These are phyloP conservation scores for Protaetia brevitarsis DNA, from an alignment of 1,140 invertebrate species.

Conservation along the genomic window DNA sequence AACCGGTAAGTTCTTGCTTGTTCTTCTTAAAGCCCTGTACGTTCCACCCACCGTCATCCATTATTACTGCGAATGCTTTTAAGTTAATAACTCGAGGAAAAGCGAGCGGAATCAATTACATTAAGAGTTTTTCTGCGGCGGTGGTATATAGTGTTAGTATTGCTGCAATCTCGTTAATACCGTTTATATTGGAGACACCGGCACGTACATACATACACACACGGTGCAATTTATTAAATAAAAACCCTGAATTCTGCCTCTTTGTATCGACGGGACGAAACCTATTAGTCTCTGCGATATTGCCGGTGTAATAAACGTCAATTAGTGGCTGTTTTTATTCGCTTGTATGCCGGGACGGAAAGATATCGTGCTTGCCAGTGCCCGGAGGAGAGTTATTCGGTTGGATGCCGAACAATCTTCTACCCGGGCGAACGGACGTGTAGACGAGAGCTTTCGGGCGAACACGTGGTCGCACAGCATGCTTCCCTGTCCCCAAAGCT, in stretches of 20 bases:
- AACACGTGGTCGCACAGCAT: too few relatives aligned
- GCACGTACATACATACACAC: neutral
- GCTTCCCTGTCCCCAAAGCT: too few relatives aligned
- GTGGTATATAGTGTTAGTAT: too few relatives aligned
- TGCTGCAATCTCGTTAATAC: conserved; percentile 14
- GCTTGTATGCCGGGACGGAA: neutral
- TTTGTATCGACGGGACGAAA: too few relatives aligned
- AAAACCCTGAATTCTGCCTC: neutral
- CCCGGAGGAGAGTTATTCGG: too few relatives aligned
- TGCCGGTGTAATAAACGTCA: conserved; percentile 4
- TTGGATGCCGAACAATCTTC: neutral
- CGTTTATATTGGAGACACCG: conserved; percentile 7
- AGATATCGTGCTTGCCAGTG: too few relatives aligned
- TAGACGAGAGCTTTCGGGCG: too few relatives aligned
- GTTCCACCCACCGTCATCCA: neutral
- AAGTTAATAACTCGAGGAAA: conserved; percentile 9
- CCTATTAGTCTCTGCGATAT: too few relatives aligned
- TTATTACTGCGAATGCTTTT: conserved; percentile 8
- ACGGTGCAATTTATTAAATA: conserved; percentile 9
- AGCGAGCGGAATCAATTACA: conserved; percentile 12
- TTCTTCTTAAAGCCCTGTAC: neutral
- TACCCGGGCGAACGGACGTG: neutral
- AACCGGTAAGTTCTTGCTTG: neutral
- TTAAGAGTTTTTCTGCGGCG: conserved; percentile 13
- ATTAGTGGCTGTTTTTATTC: conserved; percentile 6